Evolutionary conservation across 1,140 invertebrate species (phyloP), one percentile per base, ranked within the genome.

Genomic region (Diorhabda carinulata): DNA sequence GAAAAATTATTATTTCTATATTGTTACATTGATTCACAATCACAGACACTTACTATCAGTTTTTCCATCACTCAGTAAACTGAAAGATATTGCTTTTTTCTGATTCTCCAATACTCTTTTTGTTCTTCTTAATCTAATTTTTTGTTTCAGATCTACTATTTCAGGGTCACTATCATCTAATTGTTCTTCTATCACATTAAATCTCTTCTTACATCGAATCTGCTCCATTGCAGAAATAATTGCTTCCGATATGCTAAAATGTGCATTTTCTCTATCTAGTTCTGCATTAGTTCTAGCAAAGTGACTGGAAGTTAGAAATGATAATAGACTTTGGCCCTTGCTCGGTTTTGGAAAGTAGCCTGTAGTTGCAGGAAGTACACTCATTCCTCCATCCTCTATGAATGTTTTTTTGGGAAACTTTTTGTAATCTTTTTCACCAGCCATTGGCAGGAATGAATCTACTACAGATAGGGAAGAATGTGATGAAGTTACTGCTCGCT

Each of bases 181-280:
- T 5, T 83, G 80, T 72, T 87, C 86, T 64, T 86, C 84, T 5
- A 73, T 71, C 9, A 82, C 70, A 57, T 81, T 81, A 70, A 66
- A 63, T 73, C 72, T 60, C 68, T 76, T 73, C 57, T 78, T 80
- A 76, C 83, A 85, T 72, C 82, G 83, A n/a, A 89, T 85, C 73
- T 89, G 87, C 81, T 94, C 93, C 66, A 95, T 92, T 47, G 90
- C 92, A 60, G 91, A 87, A 74, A 95, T 94, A 74, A 94, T 86
- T 0, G 91, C 92, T 82, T 95, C 93, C 5, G 89, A 92, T 69
- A 94, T 90, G 76, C 86, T 90, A 79, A 95, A 95, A 81, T 95
- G 93, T 0, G 92, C 91, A 82, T 94, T 95, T 83, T 95, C 93
- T 77, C 90, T 86, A 73, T 94, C 92, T 63, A 95, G 80, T 76